Base-by-base conservation (phyloP, 2,113 vertebrate species). In the Chunga burmeisteri region DNA sequence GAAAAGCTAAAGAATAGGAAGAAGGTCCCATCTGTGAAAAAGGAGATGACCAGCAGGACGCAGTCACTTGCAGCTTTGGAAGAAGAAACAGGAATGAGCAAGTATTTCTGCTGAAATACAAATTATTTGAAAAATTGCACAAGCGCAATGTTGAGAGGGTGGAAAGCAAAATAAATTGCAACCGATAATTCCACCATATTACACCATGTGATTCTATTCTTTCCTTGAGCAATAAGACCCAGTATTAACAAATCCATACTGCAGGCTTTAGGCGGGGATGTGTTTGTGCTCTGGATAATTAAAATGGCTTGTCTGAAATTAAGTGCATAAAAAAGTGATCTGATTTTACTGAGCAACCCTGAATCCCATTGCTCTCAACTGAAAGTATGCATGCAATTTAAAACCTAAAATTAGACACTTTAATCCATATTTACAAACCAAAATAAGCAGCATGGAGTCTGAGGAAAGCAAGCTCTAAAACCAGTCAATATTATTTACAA, bases 361-460 rank as follows among this genome's bases (percentile, higher is more conserved):
- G 50, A 94, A 93, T 90, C 34, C 53, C 22, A 42, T 40, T 84
- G 68, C 27, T 75, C 18, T 81, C 61, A 79, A 63, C 7, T 83
- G 52, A 40, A 92, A 74, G 55, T 27, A 6, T 27, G 70, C 58
- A 42, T 74, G n/a, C 50, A 83, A 82, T 74, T 88, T 78, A 83
- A 95, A 94, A 59, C 32, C 67, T 83, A 46, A 86, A 92, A 88
- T 88, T 67, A 93, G 72, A 70, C 23, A 74, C 32, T 79, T 86
- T n/a, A 88, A 90, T 86, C 71, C n/a, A 36, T 55, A 83, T 78
- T 62, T 90, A 80, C 88, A 73, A 88, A 78, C 30, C 36, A 86
- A 92, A 91, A 96, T 84, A 94, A 90, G 38, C 83, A 94, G 52
- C 63, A 29, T 47, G 63, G 36, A 40, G 52, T 71, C 94, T 88